These are phyloP conservation scores for Agriotes lineatus DNA, from an alignment of 2,888 invertebrate species.

Conservation along the genomic window DNA sequence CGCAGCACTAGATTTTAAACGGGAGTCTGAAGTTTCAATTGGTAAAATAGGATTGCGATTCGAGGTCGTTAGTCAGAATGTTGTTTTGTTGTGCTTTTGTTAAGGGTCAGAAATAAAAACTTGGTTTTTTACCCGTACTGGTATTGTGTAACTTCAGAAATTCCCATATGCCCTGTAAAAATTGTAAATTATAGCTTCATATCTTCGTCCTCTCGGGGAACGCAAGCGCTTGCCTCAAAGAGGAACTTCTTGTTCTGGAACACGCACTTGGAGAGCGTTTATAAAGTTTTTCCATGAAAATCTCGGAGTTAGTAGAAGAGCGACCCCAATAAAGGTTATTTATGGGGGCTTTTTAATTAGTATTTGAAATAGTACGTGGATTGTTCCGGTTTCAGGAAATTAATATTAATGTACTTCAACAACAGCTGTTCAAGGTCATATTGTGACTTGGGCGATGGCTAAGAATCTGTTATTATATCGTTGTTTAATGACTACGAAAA, in stretches of 20 bases:
- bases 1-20: no score
- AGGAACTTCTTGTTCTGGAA: conserved; percentile 23
- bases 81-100: neutral
- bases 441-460: no score
- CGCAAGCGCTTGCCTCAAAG: conserved; percentile 21
- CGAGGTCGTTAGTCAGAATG: neutral
- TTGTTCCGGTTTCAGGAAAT: no score
- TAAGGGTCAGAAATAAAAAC: conserved; percentile 5
- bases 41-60: no score
- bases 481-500: no score
- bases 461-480: no score
- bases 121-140: conserved; percentile 1
- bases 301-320: conserved; percentile 2
- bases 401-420: no score
- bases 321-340: conserved; percentile 1
- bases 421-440: no score
- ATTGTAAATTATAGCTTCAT: conserved; percentile 32
- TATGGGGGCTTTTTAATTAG: no score
- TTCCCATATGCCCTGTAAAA: conserved; percentile 26
- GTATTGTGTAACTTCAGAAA: conserved; percentile 17
- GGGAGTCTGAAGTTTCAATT: no score
- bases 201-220: conserved; percentile 30
- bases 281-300: conserved; percentile 27
- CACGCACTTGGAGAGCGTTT: conserved; percentile 20
- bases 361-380: no score